Conservation (phyloP, 2,888 invertebrate species). For the Coenonympha arcania region DNA sequence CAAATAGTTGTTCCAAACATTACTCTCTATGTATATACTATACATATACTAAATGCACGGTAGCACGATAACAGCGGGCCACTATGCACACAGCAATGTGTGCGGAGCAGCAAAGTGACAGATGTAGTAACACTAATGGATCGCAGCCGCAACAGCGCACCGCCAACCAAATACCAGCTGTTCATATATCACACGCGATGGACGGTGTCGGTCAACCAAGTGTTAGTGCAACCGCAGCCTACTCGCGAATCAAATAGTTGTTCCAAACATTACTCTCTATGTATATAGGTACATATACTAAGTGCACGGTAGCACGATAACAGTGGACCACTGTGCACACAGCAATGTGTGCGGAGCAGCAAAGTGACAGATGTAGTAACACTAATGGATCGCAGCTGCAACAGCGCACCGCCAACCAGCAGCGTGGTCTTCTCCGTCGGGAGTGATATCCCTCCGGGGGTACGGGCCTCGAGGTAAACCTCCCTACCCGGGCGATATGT, state of each 20-base stretch:
- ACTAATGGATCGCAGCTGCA: conserved; percentile 7
- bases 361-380: conserved; percentile 4
- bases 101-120: conserved; percentile 1
- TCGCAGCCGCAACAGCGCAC: conserved; percentile 1
- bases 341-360: not conserved
- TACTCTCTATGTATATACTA: no score
- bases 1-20: no score
- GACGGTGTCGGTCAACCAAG: not conserved
- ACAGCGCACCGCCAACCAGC: not conserved
- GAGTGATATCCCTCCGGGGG: no score
- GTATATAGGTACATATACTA: not conserved
- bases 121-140: conserved; percentile 8
- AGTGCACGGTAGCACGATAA: not conserved
- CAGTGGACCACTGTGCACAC: no score
- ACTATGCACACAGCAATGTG: not conserved
- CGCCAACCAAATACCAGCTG: not conserved
- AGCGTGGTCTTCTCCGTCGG: no score
- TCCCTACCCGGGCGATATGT: no score
- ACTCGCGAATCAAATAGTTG: no score
- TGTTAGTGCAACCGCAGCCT: no score
- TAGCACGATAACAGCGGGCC: no score
- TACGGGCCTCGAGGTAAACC: no score
- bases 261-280: no score
- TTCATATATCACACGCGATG: not conserved
- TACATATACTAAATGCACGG: not conserved